Evolutionary conservation across 1,140 invertebrate species (phyloP).

Genomic region (Pogonus chalceus): DNA sequence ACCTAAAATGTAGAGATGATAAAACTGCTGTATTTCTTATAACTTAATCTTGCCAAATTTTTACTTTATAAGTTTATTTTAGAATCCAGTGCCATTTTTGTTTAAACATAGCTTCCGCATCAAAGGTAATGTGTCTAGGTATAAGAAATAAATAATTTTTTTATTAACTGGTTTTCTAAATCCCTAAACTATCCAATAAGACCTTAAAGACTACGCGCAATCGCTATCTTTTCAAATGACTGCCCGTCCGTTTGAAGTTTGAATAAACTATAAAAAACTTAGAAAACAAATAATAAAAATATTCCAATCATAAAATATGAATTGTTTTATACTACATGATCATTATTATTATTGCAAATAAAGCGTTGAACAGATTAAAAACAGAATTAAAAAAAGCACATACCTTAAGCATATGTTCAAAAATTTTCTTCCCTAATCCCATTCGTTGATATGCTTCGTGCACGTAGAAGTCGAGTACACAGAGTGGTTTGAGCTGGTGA

Average conservation of each 20-base stretch:
- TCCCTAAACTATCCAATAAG: background rate
- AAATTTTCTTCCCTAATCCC: conserved; percentile 65
- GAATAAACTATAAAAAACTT: no score
- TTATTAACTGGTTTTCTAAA: no score
- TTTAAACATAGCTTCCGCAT: no score
- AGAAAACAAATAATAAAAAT: background rate
- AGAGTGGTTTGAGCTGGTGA: conserved; percentile 63
- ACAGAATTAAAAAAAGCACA: conserved; percentile 19
- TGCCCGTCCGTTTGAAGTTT: no score
- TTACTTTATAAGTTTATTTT: no score
- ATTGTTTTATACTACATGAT: background rate
- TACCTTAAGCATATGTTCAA: conserved; percentile 68
- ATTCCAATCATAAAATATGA: background rate
- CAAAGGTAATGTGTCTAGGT: no score
- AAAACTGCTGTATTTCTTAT: no score
- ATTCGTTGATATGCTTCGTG: conserved; percentile 66
- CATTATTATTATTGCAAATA: background rate
- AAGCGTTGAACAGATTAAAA: background rate
- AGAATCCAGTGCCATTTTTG: no score
- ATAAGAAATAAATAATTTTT: no score
- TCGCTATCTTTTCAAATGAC: no score
- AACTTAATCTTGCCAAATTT: no score
- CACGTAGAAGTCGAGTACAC: conserved; percentile 81
- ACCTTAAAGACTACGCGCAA: background rate
- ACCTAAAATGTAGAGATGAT: no score